Base-by-base conservation (phyloP, 2,888 invertebrate genomes). In the Drosophila setosimentum region DNA sequence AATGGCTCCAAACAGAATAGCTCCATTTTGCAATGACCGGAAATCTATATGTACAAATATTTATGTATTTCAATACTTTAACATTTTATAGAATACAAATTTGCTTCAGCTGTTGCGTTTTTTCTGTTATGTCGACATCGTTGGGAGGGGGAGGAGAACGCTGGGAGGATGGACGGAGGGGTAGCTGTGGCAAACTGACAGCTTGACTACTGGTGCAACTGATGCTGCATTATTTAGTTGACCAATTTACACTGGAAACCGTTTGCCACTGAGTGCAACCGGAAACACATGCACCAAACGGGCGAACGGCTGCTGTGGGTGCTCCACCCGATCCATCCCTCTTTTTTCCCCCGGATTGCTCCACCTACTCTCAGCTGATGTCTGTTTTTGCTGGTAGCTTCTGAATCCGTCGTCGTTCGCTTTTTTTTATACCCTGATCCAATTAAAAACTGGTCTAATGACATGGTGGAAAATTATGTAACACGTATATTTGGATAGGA, bases 161-260 rank as follows among this genome's bases (percentile, higher is more conserved):
- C n/a, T n/a, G 18, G 37, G 18, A 16, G 40, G 35, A 2, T 3
- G 30, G 42, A 40, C 48, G 40, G 53, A 24, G 37, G 32, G 57
- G 33, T 24, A 16, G 24, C 37, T 40, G 30, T 54, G 49, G 21
- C 11, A 27, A 69, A 55, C 57, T 65, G 65, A 82, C 77, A 74
- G 84, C 82, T 81, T 60, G 76, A 73, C 74, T 72, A 70, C 74
- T 76, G 69, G 74, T 81, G 87, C 85, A 86, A 86, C 82, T 86
- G 87, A 79, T 85, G 86, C 84, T 86, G 90, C 89, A 91, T 91
- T 90, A 91, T 91, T 91, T 91, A 91, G 91, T 85, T 89, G 90
- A 78, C 88, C 91, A 91, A 91, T 91, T 91, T 90, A 81, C 87
- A 85, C 82, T 83, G 86, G 58, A 69, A 74, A 76, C 67, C 72